Evolutionary conservation across 2,113 vertebrate species (phyloP).

Genomic region (Struthio camelus): DNA sequence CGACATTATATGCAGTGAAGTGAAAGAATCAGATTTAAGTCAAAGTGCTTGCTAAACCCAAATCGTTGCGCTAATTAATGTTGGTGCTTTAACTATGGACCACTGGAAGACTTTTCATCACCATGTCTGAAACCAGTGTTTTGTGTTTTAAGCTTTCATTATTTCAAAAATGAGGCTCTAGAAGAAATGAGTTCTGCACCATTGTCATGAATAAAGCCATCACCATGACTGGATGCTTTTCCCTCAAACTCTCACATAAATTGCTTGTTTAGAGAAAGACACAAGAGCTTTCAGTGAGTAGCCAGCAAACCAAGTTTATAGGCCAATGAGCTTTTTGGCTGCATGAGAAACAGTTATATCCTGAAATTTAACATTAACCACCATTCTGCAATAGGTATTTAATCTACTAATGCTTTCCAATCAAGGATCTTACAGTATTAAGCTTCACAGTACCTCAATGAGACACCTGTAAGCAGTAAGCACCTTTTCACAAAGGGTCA

Average conservation of each 20-base stretch:
- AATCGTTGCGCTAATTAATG: fast-evolving
- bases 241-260: background rate
- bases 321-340: fast-evolving
- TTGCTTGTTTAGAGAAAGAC: background rate
- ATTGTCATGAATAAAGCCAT: fast-evolving
- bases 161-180: background rate
- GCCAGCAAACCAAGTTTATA: background rate
- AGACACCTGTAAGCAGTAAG: background rate
- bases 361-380: background rate
- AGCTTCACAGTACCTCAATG: background rate
- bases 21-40: background rate
- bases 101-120: fast-evolving
- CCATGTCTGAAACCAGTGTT: background rate
- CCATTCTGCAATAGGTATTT: background rate
- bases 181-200: background rate
- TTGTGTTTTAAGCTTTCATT: fast-evolving
- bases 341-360: background rate
- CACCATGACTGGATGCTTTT: fast-evolving
- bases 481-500: no score
- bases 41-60: background rate
- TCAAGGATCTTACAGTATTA: fast-evolving
- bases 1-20: no score
- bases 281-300: background rate
- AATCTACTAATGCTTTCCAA: background rate
- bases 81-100: background rate